A percentile compares a stretch with the other conserved stretches of the same genome.
Evolutionary conservation across 2,797 vertebrate species (phyloP).

Genomic region (Sebastes cheni): DNA sequence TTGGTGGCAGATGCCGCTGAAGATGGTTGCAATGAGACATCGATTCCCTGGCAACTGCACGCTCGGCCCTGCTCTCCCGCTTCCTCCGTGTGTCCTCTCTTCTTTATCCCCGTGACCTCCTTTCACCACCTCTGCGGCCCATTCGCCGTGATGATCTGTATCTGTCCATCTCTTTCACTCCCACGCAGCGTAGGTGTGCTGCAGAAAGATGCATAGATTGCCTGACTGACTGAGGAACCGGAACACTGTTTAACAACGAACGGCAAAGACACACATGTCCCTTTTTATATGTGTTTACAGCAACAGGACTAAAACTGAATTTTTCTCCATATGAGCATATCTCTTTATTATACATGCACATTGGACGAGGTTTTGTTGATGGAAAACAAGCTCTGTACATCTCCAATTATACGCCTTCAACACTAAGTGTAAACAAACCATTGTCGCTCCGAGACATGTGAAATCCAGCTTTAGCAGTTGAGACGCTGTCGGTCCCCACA

Average conservation of each 20-base stretch:
- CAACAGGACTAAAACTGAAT: background rate
- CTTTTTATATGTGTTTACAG: background rate
- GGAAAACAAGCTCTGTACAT: conserved; percentile 38
- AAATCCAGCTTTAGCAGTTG: conserved; percentile 29
- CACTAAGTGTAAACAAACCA: conserved; percentile 45
- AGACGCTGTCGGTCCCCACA: conserved; percentile 9
- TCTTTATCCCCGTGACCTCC: conserved; percentile 63
- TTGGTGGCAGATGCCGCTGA: conserved; percentile 72
- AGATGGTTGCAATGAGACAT: conserved; percentile 68
- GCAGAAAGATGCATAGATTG: conserved; percentile 45
- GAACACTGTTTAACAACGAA: conserved; percentile 36
- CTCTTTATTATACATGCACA: conserved; percentile 17
- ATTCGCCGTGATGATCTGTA: conserved; percentile 60
- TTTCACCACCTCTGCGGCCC: conserved; percentile 50
- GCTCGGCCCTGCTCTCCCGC: conserved; percentile 15
- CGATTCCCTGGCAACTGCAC: conserved; percentile 67
- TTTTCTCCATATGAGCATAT: background rate
- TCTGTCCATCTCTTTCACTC: conserved; percentile 61
- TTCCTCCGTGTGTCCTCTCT: conserved; percentile 35
- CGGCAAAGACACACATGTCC: background rate
- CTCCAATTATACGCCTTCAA: conserved; percentile 34
- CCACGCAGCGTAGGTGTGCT: conserved; percentile 63
- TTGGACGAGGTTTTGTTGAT: conserved; percentile 7
- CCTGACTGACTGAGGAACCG: conserved; percentile 2
- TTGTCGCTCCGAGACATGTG: conserved; percentile 49